Evolutionary conservation across 2,888 invertebrate species (phyloP).

Genomic region (Anodontia alba): DNA sequence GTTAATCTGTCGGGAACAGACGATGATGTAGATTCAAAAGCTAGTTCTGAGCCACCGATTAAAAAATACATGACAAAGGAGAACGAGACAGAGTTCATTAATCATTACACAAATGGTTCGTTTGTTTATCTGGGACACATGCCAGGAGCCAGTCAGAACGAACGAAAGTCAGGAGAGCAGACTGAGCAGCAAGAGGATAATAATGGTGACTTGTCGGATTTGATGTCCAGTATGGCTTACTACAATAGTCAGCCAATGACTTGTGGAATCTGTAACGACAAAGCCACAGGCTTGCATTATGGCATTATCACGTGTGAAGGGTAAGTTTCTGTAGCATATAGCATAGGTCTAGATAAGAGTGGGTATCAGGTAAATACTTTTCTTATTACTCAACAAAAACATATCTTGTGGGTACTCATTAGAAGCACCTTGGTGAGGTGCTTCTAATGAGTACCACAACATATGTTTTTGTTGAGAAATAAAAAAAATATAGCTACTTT

Average conservation of each 20-base stretch:
- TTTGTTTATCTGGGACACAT: constrained; percentile 74
- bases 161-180: neutral
- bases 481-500: neutral
- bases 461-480: neutral
- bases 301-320: constrained; percentile 99
- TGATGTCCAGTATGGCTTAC: constrained; percentile 82
- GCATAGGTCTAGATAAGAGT: neutral
- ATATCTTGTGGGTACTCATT: neutral
- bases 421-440: neutral
- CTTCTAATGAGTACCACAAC: neutral
- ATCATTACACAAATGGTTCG: constrained; percentile 76
- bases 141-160: neutral
- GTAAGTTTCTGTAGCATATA: constrained; percentile 85
- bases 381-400: neutral
- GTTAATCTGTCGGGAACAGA: neutral
- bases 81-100: constrained; percentile 70
- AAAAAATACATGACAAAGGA: constrained; percentile 40
- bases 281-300: constrained; percentile 98
- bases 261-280: constrained; percentile 95
- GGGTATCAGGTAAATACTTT: neutral
- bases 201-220: neutral
- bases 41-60: constrained; percentile 1
- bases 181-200: neutral
- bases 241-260: constrained; percentile 89
- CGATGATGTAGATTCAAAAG: neutral